Conservation (phyloP, 2,888 invertebrate species). For the Agrilus mali region DNA sequence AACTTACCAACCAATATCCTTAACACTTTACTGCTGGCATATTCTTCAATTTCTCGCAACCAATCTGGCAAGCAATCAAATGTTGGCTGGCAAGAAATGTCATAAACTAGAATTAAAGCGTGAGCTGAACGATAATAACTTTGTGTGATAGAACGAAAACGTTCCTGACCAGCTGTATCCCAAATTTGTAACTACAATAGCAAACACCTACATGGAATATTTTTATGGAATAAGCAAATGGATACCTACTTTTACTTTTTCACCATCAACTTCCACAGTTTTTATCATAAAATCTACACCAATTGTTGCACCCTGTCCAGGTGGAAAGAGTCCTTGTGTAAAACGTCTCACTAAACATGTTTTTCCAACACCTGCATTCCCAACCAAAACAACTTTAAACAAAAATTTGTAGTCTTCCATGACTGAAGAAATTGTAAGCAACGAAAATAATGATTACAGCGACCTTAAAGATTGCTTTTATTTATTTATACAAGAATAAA, state of each 20-base stretch:
- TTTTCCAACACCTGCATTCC: conserved; percentile 97
- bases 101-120: conserved; percentile 92
- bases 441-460: too few species aligned
- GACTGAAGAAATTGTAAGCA: not conserved
- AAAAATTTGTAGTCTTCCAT: conserved; percentile 99
- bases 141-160: conserved; percentile 94
- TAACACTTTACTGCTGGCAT: conserved; percentile 88
- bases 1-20: conserved; percentile 83
- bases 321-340: conserved; percentile 95
- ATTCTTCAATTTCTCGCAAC: conserved; percentile 94
- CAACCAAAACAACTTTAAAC: conserved; percentile 96
- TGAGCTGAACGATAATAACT: conserved; percentile 96
- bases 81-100: conserved; percentile 94
- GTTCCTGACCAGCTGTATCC: conserved; percentile 97
- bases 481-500: too few species aligned
- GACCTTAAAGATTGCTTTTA: too few species aligned
- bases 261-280: conserved; percentile 92
- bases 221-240: not conserved
- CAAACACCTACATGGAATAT: not conserved
- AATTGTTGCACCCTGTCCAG: conserved; percentile 96
- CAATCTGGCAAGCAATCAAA: conserved; percentile 96
- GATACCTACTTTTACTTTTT: conserved; percentile 72
- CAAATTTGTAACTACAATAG: conserved; percentile 84
- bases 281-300: conserved; percentile 99
- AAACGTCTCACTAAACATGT: conserved; percentile 94